A percentile compares a stretch with the other conserved stretches of the same genome.
Conservation (phyloP, 2,888 invertebrate genomes). For the Amphipyra berbera region DNA sequence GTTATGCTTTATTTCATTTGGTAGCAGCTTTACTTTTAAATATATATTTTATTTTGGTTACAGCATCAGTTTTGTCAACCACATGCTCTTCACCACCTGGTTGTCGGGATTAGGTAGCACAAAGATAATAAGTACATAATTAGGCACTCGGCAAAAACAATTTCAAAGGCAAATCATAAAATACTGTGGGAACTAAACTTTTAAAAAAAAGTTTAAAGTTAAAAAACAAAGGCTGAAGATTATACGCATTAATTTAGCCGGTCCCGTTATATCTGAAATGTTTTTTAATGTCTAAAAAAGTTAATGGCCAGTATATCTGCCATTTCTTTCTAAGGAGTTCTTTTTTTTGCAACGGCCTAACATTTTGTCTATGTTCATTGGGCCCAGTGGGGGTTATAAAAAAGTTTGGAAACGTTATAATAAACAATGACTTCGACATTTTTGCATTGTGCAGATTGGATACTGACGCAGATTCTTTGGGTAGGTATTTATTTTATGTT, state of each 20-base stretch:
- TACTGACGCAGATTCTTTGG: conserved; percentile 28
- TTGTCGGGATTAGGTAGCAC: conserved; percentile 47
- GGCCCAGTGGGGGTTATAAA: conserved; percentile 77
- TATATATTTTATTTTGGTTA: too few relatives aligned
- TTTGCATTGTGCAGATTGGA: conserved; percentile 33
- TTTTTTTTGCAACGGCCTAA: conserved; percentile 75
- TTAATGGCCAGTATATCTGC: conserved; percentile 86
- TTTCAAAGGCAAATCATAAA: conserved; percentile 62
- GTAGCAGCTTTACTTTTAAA: too few relatives aligned
- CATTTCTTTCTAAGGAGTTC: conserved; percentile 74
- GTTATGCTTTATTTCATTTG: too few relatives aligned
- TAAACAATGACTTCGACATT: conserved; percentile 54
- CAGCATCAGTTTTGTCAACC: not conserved
- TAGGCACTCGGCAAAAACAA: conserved; percentile 48
- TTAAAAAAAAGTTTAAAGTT: conserved; percentile 74
- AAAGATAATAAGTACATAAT: conserved; percentile 51
- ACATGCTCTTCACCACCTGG: conserved; percentile 24
- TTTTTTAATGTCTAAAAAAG: conserved; percentile 72
- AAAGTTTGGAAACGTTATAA: conserved; percentile 55
- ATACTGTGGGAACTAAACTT: conserved; percentile 79
- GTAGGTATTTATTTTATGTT: too few relatives aligned
- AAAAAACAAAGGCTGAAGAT: conserved; percentile 78
- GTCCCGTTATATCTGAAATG: conserved; percentile 84
- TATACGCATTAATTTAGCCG: conserved; percentile 85
- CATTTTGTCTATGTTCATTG: conserved; percentile 75